Conservation (phyloP, 2,888 invertebrate genomes). For the Nephrotoma guestfalica region DNA sequence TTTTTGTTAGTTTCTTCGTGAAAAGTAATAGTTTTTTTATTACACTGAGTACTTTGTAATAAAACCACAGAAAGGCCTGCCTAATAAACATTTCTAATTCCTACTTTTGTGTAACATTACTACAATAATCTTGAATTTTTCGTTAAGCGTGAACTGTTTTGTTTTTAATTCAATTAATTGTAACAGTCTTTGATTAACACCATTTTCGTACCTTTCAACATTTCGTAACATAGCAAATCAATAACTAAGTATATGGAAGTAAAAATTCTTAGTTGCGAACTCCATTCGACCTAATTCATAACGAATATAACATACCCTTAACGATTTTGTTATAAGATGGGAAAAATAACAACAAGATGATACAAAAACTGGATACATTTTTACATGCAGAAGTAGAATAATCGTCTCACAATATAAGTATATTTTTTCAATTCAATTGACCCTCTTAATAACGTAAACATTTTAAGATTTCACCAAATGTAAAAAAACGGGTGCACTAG, state of each 20-base stretch:
- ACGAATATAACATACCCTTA: background rate
- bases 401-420: background rate
- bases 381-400: background rate
- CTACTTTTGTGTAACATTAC: background rate
- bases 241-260: background rate
- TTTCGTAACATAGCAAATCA: background rate
- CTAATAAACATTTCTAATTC: background rate
- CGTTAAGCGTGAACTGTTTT: background rate
- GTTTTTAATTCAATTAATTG: background rate
- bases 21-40: background rate
- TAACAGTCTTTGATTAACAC: background rate
- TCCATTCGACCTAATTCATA: background rate
- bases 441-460: background rate
- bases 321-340: background rate
- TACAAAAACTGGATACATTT: background rate
- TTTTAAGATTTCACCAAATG: background rate
- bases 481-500: background rate
- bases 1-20: background rate
- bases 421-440: background rate
- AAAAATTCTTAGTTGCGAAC: background rate
- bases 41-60: background rate
- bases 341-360: background rate
- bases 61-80: background rate
- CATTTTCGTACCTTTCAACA: background rate
- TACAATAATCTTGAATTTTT: background rate